These are phyloP conservation scores for Eunapius fragilis DNA, from an alignment of 37 sponge, comb jelly and placozoan species.

Conservation along the genomic window DNA sequence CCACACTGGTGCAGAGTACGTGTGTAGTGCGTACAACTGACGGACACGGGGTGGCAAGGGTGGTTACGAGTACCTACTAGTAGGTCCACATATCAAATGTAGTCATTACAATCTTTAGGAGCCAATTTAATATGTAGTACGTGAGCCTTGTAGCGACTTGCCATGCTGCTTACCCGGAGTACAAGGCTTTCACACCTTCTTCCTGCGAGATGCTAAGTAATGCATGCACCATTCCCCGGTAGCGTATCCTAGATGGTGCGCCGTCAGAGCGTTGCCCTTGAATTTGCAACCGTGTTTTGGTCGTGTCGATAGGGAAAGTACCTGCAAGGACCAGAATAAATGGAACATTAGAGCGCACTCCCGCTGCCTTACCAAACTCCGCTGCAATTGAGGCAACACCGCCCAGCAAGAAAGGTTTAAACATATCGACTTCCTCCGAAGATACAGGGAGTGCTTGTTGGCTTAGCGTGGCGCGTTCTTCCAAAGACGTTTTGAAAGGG, in stretches of 20 bases:
- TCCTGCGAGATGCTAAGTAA: slow-evolving; percentile 66
- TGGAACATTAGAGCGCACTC: too few relatives aligned
- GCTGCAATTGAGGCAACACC: slow-evolving; percentile 91
- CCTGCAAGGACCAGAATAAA: too few relatives aligned
- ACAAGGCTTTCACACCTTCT: slow-evolving; percentile 79
- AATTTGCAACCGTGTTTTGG: slow-evolving; percentile 83
- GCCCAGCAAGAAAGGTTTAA: slow-evolving; percentile 86
- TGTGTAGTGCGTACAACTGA: too few relatives aligned
- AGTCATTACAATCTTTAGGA: too few relatives aligned
- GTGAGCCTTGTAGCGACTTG: too few relatives aligned
- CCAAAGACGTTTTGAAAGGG: not conserved
- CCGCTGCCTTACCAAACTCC: slow-evolving; percentile 90
- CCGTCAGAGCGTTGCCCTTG: slow-evolving; percentile 78
- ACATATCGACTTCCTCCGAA: not conserved
- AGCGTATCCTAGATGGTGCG: slow-evolving; percentile 18
- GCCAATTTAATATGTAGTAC: too few relatives aligned
- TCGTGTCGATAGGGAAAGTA: slow-evolving; percentile 89
- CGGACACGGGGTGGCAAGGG: too few relatives aligned
- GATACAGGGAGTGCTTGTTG: not conserved
- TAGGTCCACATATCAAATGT: too few relatives aligned
- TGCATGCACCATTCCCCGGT: slow-evolving; percentile 89
- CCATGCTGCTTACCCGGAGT: slow-evolving; percentile 80
- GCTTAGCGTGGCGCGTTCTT: not conserved
- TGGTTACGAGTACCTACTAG: too few relatives aligned
- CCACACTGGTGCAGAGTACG: too few relatives aligned